Evolutionary conservation across 2,113 vertebrate species (phyloP), one percentile per base, ranked within the genome.

Genomic region (Campylomormyrus numenius): DNA sequence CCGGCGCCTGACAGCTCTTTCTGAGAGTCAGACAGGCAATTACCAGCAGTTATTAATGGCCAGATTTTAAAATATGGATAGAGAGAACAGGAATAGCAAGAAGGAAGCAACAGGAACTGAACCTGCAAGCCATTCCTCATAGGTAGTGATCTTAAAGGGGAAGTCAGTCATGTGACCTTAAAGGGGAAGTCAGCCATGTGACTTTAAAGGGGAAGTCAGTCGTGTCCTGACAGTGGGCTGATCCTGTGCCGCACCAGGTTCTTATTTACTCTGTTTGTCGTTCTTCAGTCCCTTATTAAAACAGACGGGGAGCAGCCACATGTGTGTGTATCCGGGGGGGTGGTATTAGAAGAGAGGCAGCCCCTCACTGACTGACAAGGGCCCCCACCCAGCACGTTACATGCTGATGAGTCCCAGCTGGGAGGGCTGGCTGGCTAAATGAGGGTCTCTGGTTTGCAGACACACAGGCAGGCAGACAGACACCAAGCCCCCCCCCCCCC

Each of bases 391-490:
- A 35, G 27, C 66, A 35, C 5, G 31, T 48, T 87, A 66, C 89
- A 62, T 90, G 85, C 66, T 91, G 91, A 91, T 74, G 90, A 15
- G 62, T 56, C 90, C 86, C 91, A 92, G 89, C 86, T 91, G 92
- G 90, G 84, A n/a, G 56, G 49, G 27, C 5, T 1, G 83, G 52
- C 53, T 85, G 84, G 80, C 88, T 88, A 84, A 56, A 5, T 10
- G 77, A 46, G 58, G 45, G 88, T 31, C 31, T 58, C 58, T 48
- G 31, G 88, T 24, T 53, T 46, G 27, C 66, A 88, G 85, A 85
- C 13, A 19, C 17, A 19, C 52, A 17, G 4, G 17, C 52, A 53
- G 17, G 52, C 15, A 53, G 17, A 53, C 50, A 53, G 49, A 49
- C 48, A 48, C 48, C 48, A 48, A 48, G 9, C 48, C 48, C 49